These are phyloP conservation scores for Dasysyrphus albostriatus DNA, from an alignment of 2,888 invertebrate genomes.

Conservation along the genomic window DNA sequence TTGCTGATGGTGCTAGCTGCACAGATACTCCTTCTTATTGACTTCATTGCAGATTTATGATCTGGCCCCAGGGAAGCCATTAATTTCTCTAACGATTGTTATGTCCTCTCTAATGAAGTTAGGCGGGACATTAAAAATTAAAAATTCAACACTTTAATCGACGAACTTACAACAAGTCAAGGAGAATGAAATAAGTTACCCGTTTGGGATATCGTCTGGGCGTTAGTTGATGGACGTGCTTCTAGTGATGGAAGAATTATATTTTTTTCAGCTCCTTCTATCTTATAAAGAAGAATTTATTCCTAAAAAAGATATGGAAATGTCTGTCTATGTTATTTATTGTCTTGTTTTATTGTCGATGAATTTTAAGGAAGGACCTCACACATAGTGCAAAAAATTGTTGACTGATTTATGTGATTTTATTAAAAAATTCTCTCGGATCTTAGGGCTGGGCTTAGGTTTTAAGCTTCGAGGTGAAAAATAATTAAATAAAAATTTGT, in stretches of 20 bases:
- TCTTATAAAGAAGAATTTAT: conserved; percentile 45
- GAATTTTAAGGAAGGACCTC: conserved; percentile 47
- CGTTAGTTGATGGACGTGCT: conserved; percentile 38
- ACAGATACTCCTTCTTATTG: conserved; percentile 12
- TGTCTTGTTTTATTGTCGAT: background rate
- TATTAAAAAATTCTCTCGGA: background rate
- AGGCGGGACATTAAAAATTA: conserved; percentile 62
- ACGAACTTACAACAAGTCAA: conserved; percentile 21
- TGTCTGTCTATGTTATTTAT: conserved; percentile 60
- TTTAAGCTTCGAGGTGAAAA: too few species aligned
- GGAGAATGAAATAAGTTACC: background rate
- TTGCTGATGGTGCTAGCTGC: background rate
- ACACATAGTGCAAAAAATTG: conserved; percentile 53
- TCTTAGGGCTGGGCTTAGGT: too few species aligned
- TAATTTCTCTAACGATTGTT: conserved; percentile 50
- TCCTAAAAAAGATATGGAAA: conserved; percentile 31
- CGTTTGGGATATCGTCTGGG: conserved; percentile 35
- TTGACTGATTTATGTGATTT: conserved; percentile 54
- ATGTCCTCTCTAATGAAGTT: conserved; percentile 53
- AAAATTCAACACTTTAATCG: conserved; percentile 71
- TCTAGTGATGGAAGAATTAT: conserved; percentile 18
- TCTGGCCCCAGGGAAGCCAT: conserved; percentile 58
- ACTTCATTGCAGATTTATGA: conserved; percentile 58
- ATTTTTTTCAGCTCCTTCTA: background rate
- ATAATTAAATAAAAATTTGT: too few species aligned